Evolutionary conservation across 2,797 vertebrate species (phyloP).

Genomic region (Hydrolagus colliei): DNA sequence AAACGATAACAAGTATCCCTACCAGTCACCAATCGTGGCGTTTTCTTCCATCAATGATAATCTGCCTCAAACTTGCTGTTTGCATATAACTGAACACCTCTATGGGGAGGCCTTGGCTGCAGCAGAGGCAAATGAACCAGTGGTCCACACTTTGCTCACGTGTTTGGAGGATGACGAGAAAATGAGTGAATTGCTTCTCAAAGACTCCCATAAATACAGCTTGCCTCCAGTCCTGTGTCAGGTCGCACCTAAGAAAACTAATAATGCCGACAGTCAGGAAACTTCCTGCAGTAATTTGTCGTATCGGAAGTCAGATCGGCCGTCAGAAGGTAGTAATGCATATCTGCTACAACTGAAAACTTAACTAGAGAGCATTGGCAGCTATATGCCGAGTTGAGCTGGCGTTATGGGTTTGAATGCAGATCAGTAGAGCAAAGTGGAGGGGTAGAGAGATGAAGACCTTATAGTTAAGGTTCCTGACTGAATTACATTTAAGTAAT

Average conservation of each 20-base stretch:
- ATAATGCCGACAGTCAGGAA: constrained; percentile 39
- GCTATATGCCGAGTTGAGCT: no score
- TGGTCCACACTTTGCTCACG: constrained; percentile 77
- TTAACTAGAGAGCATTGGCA: no score
- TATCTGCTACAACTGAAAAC: no score
- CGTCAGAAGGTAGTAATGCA: constrained; percentile 49
- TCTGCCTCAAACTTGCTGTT: constrained; percentile 68
- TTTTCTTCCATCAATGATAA: constrained; percentile 82
- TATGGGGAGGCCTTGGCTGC: constrained; percentile 72
- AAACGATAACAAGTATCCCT: constrained; percentile 78
- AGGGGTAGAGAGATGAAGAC: no score
- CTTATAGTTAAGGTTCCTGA: no score
- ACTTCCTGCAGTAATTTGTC: not conserved
- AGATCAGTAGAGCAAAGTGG: no score
- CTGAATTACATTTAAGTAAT: no score
- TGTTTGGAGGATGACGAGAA: constrained; percentile 75
- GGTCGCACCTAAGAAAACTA: constrained; percentile 44
- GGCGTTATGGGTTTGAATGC: no score
- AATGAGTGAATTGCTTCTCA: constrained; percentile 64
- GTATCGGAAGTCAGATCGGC: constrained; percentile 29
- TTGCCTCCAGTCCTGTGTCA: constrained; percentile 54
- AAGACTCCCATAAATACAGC: constrained; percentile 78
- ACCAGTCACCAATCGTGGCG: constrained; percentile 80
- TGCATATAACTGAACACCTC: constrained; percentile 77
- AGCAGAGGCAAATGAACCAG: constrained; percentile 71